Evolutionary conservation across 2,113 vertebrate genomes (phyloP).

Genomic region (Neodontobutis hainanensis): DNA sequence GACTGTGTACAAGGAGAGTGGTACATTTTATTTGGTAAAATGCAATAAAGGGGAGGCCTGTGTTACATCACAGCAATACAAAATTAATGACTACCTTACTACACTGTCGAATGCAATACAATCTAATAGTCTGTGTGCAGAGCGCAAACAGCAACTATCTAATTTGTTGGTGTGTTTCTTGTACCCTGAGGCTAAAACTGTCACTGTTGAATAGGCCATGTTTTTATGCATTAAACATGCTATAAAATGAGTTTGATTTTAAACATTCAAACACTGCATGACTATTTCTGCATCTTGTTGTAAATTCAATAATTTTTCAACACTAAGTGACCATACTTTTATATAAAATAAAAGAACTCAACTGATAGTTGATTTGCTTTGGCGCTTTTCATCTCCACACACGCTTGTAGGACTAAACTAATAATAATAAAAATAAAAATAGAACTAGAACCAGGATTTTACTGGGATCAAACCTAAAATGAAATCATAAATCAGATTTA

Average conservation of each 20-base stretch:
- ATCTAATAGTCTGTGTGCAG: neutral
- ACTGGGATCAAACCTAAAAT: no score
- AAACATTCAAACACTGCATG: neutral
- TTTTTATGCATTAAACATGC: neutral
- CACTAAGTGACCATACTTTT: neutral
- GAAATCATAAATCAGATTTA: no score
- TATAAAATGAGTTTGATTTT: neutral
- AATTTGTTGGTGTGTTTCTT: neutral
- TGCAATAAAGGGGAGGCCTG: neutral
- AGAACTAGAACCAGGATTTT: no score
- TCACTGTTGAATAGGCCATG: neutral
- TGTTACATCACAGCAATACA: neutral
- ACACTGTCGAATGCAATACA: neutral
- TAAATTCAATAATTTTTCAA: neutral
- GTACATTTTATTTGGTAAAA: neutral
- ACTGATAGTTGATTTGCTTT: slow-evolving; percentile 31
- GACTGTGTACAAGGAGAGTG: no score
- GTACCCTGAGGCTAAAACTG: neutral
- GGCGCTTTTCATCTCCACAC: slow-evolving; percentile 29
- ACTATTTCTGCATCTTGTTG: neutral
- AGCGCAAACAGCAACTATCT: neutral
- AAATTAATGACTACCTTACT: neutral
- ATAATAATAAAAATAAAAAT: no score
- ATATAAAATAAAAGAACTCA: slow-evolving; percentile 3
- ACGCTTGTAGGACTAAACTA: neutral